These are phyloP conservation scores for Oenanthe oenanthe DNA, from an alignment of 2,113 vertebrate species.

Conservation along the genomic window DNA sequence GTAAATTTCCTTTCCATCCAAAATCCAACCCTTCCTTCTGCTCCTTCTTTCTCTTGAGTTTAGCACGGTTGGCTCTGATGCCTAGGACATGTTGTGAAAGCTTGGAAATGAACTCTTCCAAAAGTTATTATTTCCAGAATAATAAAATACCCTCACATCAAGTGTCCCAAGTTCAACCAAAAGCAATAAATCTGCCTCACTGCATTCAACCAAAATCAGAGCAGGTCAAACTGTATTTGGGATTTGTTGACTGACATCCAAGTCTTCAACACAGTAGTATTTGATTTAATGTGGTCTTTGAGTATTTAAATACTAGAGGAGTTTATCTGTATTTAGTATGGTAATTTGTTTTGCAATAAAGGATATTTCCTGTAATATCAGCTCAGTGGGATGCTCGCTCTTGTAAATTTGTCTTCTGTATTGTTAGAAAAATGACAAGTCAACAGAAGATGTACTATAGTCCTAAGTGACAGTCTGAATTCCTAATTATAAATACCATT, in stretches of 20 bases:
- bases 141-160: background rate
- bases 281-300: background rate
- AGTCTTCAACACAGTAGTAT: background rate
- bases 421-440: conserved; percentile 30
- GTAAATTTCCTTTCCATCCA: background rate
- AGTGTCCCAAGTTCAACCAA: background rate
- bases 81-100: background rate
- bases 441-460: conserved; percentile 43
- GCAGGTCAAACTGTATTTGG: background rate
- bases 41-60: background rate
- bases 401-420: background rate
- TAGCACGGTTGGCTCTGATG: background rate
- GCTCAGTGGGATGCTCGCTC: conserved; percentile 25
- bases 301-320: background rate
- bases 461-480: background rate
- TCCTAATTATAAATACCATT: conserved; percentile 13
- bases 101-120: background rate
- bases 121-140: background rate
- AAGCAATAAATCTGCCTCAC: background rate
- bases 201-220: background rate
- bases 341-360: background rate
- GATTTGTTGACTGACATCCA: background rate
- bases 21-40: background rate
- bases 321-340: background rate
- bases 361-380: background rate